These are phyloP conservation scores for Alligator mississippiensis DNA, from an alignment of 2,113 vertebrate genomes.

Conservation along the genomic window DNA sequence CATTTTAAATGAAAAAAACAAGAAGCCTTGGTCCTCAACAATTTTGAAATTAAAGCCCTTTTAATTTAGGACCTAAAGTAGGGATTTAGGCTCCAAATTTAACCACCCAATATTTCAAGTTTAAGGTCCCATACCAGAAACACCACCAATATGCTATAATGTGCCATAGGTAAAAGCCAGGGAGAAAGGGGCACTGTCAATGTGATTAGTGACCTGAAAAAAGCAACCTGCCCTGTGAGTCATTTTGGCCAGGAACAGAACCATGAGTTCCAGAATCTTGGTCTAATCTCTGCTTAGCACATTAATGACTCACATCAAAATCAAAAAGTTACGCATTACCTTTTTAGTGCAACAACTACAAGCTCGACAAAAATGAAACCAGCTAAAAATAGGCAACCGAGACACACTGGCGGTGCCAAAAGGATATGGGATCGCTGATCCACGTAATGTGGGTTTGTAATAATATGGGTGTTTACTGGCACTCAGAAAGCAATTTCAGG, in stretches of 20 bases:
- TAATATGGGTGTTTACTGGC: neutral
- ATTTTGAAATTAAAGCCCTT: neutral
- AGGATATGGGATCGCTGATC: neutral
- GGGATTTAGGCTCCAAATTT: neutral
- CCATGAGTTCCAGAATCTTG: neutral
- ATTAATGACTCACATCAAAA: neutral
- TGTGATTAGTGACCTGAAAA: neutral
- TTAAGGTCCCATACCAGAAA: too few relatives aligned
- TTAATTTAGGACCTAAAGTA: neutral
- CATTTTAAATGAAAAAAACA: neutral
- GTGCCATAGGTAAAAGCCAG: too few relatives aligned
- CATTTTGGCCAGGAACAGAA: neutral
- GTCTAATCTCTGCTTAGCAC: neutral
- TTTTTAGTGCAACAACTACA: slow-evolving; percentile 17
- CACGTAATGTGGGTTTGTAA: neutral
- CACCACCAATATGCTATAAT: too few relatives aligned
- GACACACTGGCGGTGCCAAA: neutral
- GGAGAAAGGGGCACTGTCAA: too few relatives aligned
- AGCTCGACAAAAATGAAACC: neutral
- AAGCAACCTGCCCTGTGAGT: neutral
- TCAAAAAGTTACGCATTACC: neutral
- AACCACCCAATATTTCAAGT: neutral
- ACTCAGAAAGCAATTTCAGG: neutral
- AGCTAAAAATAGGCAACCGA: neutral
- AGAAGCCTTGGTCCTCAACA: neutral